Conservation (phyloP, 2,797 vertebrate species). For the Heteromormyrus szaboi region DNA sequence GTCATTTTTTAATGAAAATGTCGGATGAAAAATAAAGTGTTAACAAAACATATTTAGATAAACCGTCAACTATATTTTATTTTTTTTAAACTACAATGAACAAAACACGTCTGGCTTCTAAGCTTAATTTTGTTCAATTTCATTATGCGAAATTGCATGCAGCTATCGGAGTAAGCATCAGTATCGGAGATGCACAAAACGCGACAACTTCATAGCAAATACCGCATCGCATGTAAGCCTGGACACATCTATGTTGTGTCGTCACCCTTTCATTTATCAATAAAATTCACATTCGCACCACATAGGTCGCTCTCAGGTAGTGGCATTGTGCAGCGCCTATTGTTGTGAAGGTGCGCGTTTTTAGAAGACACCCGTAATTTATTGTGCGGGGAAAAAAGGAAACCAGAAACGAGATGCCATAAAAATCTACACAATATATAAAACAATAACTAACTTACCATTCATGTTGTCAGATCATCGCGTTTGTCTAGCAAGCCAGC, state of each 20-base stretch:
- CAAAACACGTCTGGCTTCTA: not conserved
- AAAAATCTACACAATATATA: not conserved
- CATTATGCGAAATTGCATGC: not conserved
- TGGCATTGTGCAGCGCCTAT: not conserved
- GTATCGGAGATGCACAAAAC: not conserved
- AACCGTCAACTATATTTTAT: not conserved
- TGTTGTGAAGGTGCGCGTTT: not conserved
- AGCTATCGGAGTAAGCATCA: not conserved
- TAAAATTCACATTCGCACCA: not conserved
- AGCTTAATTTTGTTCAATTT: not conserved
- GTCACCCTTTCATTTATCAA: not conserved
- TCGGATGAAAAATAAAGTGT: not conserved
- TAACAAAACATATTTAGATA: not conserved
- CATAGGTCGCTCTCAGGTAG: not conserved
- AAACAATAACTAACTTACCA: conserved; percentile 52
- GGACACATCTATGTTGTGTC: not conserved
- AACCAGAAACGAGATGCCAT: not conserved
- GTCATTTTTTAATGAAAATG: not conserved
- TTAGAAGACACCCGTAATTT: not conserved
- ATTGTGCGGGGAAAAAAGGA: not conserved
- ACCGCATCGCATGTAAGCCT: not conserved
- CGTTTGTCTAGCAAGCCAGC: not conserved
- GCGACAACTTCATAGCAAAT: not conserved
- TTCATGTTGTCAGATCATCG: conserved; percentile 50
- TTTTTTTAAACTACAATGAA: not conserved